phyloP scores from a whole-genome alignment of 2,888 invertebrate species.

The Acleris cristana region DNA sequence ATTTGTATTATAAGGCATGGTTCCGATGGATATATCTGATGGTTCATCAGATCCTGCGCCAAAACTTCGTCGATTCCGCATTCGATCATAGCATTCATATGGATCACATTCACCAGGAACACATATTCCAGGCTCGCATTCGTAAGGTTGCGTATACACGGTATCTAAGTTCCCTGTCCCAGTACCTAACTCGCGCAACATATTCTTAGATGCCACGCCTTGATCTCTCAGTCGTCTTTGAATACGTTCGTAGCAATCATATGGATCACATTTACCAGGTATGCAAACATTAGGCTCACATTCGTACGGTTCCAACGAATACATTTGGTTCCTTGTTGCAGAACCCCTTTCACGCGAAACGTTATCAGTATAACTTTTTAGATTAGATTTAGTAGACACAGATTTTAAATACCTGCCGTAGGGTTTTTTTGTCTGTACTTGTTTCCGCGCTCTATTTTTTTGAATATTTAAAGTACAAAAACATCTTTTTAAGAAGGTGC shows the following conservation, averaged over 20 bases:
- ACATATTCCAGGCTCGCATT: too few relatives aligned
- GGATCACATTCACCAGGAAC: too few relatives aligned
- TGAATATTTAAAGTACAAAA: conserved; percentile 50
- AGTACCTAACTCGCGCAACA: too few relatives aligned
- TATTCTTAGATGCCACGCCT: too few relatives aligned
- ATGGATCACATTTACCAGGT: conserved; percentile 44
- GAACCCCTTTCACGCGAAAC: background rate
- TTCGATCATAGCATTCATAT: too few relatives aligned
- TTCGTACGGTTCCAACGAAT: conserved; percentile 40
- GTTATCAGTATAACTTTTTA: background rate
- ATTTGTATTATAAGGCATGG: background rate
- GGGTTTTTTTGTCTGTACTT: background rate
- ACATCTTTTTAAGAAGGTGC: conserved; percentile 46
- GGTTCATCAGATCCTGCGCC: background rate
- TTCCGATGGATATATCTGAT: background rate
- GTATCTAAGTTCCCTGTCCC: too few relatives aligned
- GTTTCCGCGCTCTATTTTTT: conserved; percentile 24
- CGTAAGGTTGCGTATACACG: too few relatives aligned
- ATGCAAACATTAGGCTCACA: conserved; percentile 45
- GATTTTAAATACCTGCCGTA: background rate
- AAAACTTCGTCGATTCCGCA: too few relatives aligned
- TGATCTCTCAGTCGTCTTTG: conserved; percentile 33
- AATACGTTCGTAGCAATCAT: conserved; percentile 45
- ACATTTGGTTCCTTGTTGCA: conserved; percentile 22
- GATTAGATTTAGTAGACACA: background rate